These are phyloP conservation scores for Scaptomyza tumidula DNA, from an alignment of 2,888 invertebrate species.

Conservation along the genomic window DNA sequence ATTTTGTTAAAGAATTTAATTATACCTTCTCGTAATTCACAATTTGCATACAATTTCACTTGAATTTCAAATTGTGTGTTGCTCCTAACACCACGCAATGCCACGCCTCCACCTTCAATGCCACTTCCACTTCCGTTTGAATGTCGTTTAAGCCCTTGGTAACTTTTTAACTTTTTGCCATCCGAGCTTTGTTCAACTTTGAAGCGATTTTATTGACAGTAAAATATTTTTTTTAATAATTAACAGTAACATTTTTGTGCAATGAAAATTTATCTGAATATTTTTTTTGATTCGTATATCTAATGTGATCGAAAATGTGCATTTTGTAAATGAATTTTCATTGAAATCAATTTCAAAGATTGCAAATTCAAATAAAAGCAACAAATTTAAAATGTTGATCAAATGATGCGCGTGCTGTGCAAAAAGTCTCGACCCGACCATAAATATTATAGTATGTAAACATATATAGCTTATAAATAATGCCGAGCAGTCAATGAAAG, in stretches of 20 bases:
- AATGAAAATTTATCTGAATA: constrained; percentile 1
- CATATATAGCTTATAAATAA: constrained; percentile 33
- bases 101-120: constrained; percentile 33
- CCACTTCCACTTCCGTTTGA: constrained; percentile 7
- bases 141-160: constrained; percentile 1
- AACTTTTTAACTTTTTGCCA: constrained; percentile 14
- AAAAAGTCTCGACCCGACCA: constrained; percentile 1
- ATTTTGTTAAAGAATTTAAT: constrained; percentile 69
- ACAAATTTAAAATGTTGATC: constrained; percentile 2
- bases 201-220: constrained; percentile 33
- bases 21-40: constrained; percentile 61
- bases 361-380: constrained; percentile 24
- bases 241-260: constrained; percentile 17
- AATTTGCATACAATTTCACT: constrained; percentile 70
- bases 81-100: background rate
- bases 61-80: constrained; percentile 39
- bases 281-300: background rate
- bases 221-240: constrained; percentile 36
- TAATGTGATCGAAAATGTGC: constrained; percentile 1
- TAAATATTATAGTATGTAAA: constrained; percentile 11
- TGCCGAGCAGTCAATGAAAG: constrained; percentile 47
- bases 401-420: constrained; percentile 3
- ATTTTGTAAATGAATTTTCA: constrained; percentile 11
- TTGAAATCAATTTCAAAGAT: constrained; percentile 25
- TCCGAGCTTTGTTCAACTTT: constrained; percentile 30